These are phyloP conservation scores for Martes martes DNA, from an alignment of 2,113 vertebrate genomes.

Conservation along the genomic window DNA sequence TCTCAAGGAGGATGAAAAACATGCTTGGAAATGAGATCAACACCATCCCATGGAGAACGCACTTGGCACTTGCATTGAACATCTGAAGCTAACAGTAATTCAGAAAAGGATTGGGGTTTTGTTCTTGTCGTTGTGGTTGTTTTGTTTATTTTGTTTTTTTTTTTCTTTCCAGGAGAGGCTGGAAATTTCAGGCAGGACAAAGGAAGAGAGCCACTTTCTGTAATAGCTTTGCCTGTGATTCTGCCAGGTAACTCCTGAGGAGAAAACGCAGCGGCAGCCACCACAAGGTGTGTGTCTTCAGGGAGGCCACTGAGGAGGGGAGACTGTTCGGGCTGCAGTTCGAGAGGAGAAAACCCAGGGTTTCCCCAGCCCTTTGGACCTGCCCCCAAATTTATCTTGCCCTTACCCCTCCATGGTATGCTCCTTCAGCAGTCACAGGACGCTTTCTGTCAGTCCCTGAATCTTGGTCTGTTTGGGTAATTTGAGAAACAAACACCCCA, in stretches of 20 bases:
- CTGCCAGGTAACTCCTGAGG: not conserved
- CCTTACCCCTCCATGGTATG: rapidly evolving
- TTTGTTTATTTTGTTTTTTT: not conserved
- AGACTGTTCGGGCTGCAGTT: not conserved
- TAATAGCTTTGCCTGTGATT: not conserved
- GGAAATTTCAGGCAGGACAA: not conserved
- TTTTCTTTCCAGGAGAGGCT: not conserved
- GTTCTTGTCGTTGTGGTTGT: not conserved
- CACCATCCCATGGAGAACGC: not conserved
- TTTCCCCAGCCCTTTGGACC: not conserved
- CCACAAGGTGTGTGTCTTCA: not conserved
- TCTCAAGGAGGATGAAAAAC: not conserved
- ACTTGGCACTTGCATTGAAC: not conserved
- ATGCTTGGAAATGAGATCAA: not conserved
- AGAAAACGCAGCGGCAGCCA: not conserved
- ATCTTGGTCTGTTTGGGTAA: constrained; percentile 12
- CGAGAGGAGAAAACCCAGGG: not conserved
- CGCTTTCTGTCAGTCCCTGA: not conserved
- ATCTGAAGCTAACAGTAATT: not conserved
- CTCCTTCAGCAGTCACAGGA: not conserved
- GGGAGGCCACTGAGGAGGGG: not conserved
- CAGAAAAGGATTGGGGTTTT: not conserved
- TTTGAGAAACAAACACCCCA: constrained; percentile 29
- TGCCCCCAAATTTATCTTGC: not conserved
- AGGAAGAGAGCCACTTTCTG: not conserved